Conservation (phyloP, 2,113 vertebrate species). For the Oreochromis spilurus region DNA sequence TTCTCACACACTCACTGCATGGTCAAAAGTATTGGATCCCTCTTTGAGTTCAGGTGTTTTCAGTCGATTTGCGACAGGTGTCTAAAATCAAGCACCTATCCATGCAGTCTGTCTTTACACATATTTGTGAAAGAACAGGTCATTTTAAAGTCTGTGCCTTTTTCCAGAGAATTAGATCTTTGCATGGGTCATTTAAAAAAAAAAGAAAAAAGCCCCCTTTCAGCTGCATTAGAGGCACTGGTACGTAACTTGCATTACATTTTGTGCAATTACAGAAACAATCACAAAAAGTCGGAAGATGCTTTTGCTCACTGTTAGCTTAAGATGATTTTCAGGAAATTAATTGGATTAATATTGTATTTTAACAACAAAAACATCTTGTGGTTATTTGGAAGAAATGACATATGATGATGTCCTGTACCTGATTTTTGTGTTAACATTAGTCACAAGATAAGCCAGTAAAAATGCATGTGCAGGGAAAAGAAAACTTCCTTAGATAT, state of each 20-base stretch:
- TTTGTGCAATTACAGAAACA: not conserved
- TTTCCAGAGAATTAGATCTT: not conserved
- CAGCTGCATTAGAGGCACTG: not conserved
- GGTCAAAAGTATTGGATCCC: not conserved
- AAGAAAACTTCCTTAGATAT: not conserved
- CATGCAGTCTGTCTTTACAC: not conserved
- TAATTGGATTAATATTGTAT: too few species aligned
- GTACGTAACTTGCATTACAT: not conserved
- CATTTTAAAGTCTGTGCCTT: not conserved
- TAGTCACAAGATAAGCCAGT: not conserved
- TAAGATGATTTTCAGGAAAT: too few species aligned
- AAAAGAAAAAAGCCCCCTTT: not conserved
- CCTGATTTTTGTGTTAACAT: not conserved
- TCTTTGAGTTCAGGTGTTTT: not conserved
- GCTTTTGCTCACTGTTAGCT: not conserved
- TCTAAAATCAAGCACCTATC: not conserved
- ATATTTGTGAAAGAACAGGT: not conserved
- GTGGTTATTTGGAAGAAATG: not conserved
- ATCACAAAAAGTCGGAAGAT: not conserved
- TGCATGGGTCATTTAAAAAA: not conserved
- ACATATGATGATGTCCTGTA: not conserved
- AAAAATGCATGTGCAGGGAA: not conserved
- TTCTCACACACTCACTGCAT: not conserved
- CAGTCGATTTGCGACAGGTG: not conserved
- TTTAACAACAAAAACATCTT: too few species aligned